Evolutionary conservation across 37 sponge, comb jelly and placozoan species (phyloP), one percentile per base, ranked within the genome.

Genomic region (Corticium candelabrum): DNA sequence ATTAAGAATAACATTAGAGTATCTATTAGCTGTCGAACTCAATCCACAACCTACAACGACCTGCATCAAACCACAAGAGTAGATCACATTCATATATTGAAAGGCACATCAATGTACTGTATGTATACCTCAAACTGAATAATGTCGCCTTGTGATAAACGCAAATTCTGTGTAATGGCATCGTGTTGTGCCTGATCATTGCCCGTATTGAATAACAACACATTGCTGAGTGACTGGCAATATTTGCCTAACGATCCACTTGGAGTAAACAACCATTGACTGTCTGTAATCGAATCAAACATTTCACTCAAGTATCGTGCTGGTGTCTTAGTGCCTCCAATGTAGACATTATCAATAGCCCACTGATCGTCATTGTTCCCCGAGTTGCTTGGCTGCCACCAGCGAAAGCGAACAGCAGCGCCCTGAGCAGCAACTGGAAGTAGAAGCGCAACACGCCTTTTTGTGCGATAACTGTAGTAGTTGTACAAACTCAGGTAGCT

Each of bases 381-480:
- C 35, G 35, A 35, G 36, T 70, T 70, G 7, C 29, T 15, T 34
- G 73, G 73, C 73, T 70, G 73, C 73, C 73, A 70, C 73, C 73
- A 70, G 36, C 73, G 73, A 32, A 70, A 70, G 31, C 73, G 73
- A 7, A 34, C 36, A 4, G 35, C 36, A 7, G 73, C 21, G 5
- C 5, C 21, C 73, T 70, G 5, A 4, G 31, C 31, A 4, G 35
- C 73, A 29, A 5, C 5, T 5, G 73, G 7, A 7, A 70, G 33
- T 7, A 32, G 29, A 70, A 70, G 5, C 31, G 73, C 5, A 5
- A 70, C 21, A 7, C 5, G 21, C 5, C 29, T 29, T 29, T 5
- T 32, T 4, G 73, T 70, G 5, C 35, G 5, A 32, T 4, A 15
- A 7, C 4, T 29, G 36, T 70, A 4, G 73, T 70, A 4, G 29